Percentiles rank a stretch among this genome's conserved stretches.
Conservation (phyloP, 2,888 invertebrate species). For the Eulithis prunata region DNA sequence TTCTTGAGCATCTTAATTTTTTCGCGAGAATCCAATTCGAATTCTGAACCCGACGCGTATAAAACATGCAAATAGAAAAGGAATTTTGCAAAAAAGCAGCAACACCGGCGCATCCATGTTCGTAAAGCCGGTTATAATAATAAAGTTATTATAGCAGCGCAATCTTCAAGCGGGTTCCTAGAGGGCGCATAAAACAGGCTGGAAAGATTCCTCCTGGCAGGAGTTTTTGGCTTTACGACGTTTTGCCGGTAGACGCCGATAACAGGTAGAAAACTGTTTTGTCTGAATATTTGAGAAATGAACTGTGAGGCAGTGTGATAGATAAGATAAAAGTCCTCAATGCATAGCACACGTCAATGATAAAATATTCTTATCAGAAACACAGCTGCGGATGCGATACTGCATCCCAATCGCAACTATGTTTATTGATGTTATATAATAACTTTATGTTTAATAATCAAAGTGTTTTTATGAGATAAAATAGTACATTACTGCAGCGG, state of each 20-base stretch:
- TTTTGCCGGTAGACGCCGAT: neutral
- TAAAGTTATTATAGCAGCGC: constrained; percentile 54
- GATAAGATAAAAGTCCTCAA: constrained; percentile 59
- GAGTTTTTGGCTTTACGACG: neutral
- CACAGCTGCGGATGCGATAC: constrained; percentile 17
- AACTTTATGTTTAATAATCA: neutral
- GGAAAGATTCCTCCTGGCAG: neutral
- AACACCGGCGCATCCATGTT: constrained; percentile 26
- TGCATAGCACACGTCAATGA: constrained; percentile 33
- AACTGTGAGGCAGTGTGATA: constrained; percentile 40
- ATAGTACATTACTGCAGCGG: too few species aligned
- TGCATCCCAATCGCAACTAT: constrained; percentile 26
- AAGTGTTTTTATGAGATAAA: neutral
- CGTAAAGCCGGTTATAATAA: constrained; percentile 59
- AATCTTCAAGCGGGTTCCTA: constrained; percentile 35
- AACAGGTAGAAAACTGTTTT: constrained; percentile 10
- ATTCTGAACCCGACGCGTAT: constrained; percentile 44
- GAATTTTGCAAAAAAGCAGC: constrained; percentile 36
- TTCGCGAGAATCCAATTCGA: constrained; percentile 30
- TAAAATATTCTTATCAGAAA: constrained; percentile 48
- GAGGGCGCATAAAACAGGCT: constrained; percentile 17
- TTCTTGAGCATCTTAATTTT: constrained; percentile 32
- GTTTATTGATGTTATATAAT: constrained; percentile 12
- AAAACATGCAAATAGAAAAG: constrained; percentile 52
- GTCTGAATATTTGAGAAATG: constrained; percentile 6